Evolutionary conservation across 2,888 invertebrate species (phyloP).

Genomic region (Netelia inedita): DNA sequence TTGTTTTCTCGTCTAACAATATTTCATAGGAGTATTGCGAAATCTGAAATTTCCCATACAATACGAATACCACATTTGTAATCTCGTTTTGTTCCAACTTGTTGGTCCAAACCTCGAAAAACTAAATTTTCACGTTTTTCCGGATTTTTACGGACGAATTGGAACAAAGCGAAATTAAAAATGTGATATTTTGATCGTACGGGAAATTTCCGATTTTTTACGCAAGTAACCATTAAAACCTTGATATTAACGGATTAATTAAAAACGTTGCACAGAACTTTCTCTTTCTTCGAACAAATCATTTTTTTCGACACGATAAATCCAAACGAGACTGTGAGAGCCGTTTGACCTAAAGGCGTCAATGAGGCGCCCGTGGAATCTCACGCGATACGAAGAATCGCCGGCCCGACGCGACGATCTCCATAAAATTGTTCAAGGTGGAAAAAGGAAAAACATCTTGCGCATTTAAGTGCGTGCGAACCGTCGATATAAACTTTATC

Average conservation of each 20-base stretch:
- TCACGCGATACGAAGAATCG: background rate
- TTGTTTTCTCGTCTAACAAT: too few relatives aligned
- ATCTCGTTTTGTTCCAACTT: too few relatives aligned
- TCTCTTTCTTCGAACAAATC: background rate
- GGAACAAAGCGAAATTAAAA: too few relatives aligned
- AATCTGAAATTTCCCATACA: too few relatives aligned
- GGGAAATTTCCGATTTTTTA: too few relatives aligned
- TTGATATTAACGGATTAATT: background rate
- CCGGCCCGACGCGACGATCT: background rate
- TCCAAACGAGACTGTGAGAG: constrained; percentile 1
- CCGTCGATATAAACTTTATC: constrained; percentile 20
- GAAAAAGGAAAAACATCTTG: background rate
- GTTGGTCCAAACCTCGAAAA: too few relatives aligned
- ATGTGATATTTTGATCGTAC: too few relatives aligned
- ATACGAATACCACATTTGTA: too few relatives aligned
- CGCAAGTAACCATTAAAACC: too few relatives aligned
- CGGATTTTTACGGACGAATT: too few relatives aligned
- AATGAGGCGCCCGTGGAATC: constrained; percentile 9
- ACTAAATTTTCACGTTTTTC: too few relatives aligned
- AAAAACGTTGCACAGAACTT: background rate
- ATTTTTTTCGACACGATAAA: background rate
- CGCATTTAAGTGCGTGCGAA: constrained; percentile 15
- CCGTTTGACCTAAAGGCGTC: background rate
- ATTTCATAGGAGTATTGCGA: too few relatives aligned
- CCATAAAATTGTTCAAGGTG: background rate